Evolutionary conservation across 1,140 invertebrate genomes (phyloP).

Genomic region (Bicyclus anynana): DNA sequence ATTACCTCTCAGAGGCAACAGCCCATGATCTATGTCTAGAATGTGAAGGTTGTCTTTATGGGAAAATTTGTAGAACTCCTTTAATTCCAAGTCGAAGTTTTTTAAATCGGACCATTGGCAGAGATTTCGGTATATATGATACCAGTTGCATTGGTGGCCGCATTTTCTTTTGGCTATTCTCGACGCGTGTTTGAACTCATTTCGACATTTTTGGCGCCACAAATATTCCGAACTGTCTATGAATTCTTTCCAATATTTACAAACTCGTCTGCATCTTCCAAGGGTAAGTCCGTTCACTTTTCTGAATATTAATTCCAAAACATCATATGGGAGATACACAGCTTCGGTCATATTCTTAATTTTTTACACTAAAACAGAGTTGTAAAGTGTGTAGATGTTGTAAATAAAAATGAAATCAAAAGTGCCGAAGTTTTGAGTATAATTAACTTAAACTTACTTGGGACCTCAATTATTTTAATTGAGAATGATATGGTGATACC

Average conservation of each 20-base stretch:
- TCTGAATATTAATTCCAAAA: slow-evolving; percentile 55
- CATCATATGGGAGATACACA: slow-evolving; percentile 49
- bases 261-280: slow-evolving; percentile 53
- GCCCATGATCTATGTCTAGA: slow-evolving; percentile 48
- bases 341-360: slow-evolving; percentile 8
- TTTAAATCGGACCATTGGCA: slow-evolving; percentile 43
- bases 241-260: slow-evolving; percentile 52
- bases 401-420: no score
- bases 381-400: not conserved
- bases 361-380: not conserved
- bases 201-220: slow-evolving; percentile 51
- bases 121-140: slow-evolving; percentile 58
- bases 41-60: slow-evolving; percentile 45
- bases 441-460: no score
- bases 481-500: no score
- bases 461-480: no score
- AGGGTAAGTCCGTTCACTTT: slow-evolving; percentile 49
- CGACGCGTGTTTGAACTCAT: slow-evolving; percentile 51
- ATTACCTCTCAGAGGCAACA: slow-evolving; percentile 51
- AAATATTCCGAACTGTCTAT: slow-evolving; percentile 48
- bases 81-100: slow-evolving; percentile 38
- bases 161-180: slow-evolving; percentile 53
- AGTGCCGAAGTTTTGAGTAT: no score
- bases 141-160: slow-evolving; percentile 51
- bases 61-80: slow-evolving; percentile 58